Percentiles rank a stretch among this genome's conserved stretches.
Evolutionary conservation across 92 coral and sea anemone species (phyloP).

Genomic region (Chrysogorgia sp.): DNA sequence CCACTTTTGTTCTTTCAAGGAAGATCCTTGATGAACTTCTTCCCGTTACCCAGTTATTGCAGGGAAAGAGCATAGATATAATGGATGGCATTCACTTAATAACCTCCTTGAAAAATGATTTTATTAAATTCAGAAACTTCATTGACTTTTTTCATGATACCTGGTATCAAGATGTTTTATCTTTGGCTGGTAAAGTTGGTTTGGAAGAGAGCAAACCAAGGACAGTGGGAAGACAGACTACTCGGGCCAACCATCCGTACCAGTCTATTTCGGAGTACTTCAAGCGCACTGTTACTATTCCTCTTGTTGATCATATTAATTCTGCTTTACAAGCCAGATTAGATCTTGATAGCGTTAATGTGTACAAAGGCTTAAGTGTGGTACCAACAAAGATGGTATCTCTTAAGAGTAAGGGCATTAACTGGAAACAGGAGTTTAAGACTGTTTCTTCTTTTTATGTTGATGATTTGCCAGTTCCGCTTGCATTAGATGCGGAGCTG

Average conservation of each 20-base stretch:
- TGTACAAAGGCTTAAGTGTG: too few relatives aligned
- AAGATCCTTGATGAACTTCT: background rate
- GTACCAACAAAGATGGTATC: too few relatives aligned
- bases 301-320: background rate
- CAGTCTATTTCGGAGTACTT: background rate
- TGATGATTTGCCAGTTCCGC: background rate
- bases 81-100: too few relatives aligned
- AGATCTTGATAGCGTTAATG: background rate
- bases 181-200: background rate
- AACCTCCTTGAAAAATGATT: background rate
- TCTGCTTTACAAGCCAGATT: background rate
- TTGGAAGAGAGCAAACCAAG: background rate
- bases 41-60: too few relatives aligned
- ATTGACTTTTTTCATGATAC: background rate
- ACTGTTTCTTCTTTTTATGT: background rate
- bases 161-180: background rate
- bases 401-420: background rate
- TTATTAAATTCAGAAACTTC: background rate
- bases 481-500: background rate
- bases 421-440: background rate
- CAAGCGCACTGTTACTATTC: background rate
- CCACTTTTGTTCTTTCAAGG: background rate
- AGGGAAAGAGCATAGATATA: too few relatives aligned
- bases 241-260: background rate
- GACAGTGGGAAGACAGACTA: background rate